Evolutionary conservation across 2,888 invertebrate genomes (phyloP), one percentile per base, ranked within the genome.

Genomic region (Megalurothrips usitatus): DNA sequence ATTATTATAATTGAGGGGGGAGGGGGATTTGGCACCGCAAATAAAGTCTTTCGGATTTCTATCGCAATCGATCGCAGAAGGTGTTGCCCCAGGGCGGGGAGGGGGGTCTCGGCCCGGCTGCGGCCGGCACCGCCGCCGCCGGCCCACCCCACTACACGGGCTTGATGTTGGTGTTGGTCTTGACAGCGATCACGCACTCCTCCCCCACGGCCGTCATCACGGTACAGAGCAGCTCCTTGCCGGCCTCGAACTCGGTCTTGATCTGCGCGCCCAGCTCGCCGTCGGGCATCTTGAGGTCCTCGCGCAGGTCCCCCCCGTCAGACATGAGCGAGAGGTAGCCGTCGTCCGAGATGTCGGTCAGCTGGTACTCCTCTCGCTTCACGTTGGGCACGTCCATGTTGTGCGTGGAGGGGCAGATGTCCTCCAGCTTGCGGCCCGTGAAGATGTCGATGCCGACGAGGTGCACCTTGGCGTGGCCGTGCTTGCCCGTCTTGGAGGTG

Each of bases 381-480:
- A 99, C 99, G 89, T 97, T 95, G 83, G 99, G 99, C 84, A 99
- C 99, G 88, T 98, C 97, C 98, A 99, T 99, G 90, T 99, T 99
- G 91, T 99, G 99, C 89, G 99, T 99, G 82, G 99, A 99, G 84
- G 99, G 99, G 88, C 99, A 99, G 86, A 99, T 98, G 93, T 99
- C 99, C 91, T 99, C 99, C 88, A 97, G 97, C 90, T 95, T 95
- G 88, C 94, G 95, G 85, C 92, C 92, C 85, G 90, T 90, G 89
- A 97, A 98, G 88, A 98, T 96, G 88, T 98, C 97, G 85, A 97
- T 92, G 86, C 96, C 97, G 85, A 98, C 96, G 89, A 98, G 90
- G 89, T 97, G 97, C 85, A 99, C 97, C 91, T 99, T 99, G 87
- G 99, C 99, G 89, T 99, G 99, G 85, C 99, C 99, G 89, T 99